Conservation (phyloP, 30 jellyfish, hydroid and myxozoan genomes). For the Cassiopea xamachana region DNA sequence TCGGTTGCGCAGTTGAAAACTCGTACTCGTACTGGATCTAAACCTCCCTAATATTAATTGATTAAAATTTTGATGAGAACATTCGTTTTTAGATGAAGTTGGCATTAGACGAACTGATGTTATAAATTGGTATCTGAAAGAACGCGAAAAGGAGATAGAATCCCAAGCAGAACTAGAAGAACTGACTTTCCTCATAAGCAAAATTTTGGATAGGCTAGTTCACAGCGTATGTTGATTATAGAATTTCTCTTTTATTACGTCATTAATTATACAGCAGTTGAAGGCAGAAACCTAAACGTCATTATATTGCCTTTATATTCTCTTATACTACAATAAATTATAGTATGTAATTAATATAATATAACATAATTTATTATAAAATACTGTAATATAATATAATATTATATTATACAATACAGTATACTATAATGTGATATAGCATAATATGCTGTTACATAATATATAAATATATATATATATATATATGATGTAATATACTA, state of each 20-base stretch:
- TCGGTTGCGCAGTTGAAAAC: too few relatives aligned
- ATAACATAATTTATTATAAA: too few relatives aligned
- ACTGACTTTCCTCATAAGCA: constrained; percentile 85
- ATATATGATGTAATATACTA: too few relatives aligned
- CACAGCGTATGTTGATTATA: constrained; percentile 57
- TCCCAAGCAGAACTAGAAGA: constrained; percentile 94
- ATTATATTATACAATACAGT: too few relatives aligned
- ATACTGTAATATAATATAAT: too few relatives aligned
- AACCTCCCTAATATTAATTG: not conserved
- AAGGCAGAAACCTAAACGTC: too few relatives aligned
- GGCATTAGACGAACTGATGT: constrained; percentile 86
- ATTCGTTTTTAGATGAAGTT: constrained; percentile 55
- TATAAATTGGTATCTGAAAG: constrained; percentile 95
- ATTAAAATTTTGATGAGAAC: not conserved
- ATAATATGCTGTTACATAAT: too few relatives aligned
- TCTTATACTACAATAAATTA: too few relatives aligned
- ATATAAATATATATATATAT: too few relatives aligned
- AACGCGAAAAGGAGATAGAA: constrained; percentile 91
- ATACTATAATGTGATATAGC: too few relatives aligned
- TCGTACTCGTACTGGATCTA: not conserved
- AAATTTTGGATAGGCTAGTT: constrained; percentile 83
- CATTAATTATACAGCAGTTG: not conserved
- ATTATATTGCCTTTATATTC: too few relatives aligned
- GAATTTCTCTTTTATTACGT: not conserved
- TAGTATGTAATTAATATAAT: too few relatives aligned